Evolutionary conservation across 2,113 vertebrate species (phyloP), one percentile per base, ranked within the genome.

Genomic region (Notarius quadriscutis): DNA sequence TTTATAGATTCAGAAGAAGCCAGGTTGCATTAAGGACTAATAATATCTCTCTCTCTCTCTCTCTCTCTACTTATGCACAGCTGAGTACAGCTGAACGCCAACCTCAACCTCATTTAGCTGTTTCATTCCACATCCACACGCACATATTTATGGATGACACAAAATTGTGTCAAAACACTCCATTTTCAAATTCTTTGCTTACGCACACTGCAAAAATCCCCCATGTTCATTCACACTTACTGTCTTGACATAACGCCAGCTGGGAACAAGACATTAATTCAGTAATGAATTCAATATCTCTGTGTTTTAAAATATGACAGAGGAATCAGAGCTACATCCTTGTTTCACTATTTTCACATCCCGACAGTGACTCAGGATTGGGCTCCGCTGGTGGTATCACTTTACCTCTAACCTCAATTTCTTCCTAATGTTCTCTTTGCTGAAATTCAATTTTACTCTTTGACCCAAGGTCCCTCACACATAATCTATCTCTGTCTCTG

Each of bases 371-470:
- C 55, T 81, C 17, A 50, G 27, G 27, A 81, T 81, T 81, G 78
- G 55, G 18, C 15, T 81, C 78, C 60, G 78, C 55, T 81, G 55
- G 78, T 81, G 78, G 55, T 34, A 60, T 60, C 78, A 41, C 78
- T 9, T 27, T 58, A 81, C n/a, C n/a, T 41, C 55, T 34, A 81
- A 81, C 78, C 78, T 1, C 78, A 81, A 81, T 81, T 60, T 81
- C 78, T 81, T 81, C 17, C 55, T 58, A 81, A 81, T 81, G 78
- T 60, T 55, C 53, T 81, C 27, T 81, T 81, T 60, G 53, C 55
- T 81, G 78, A 60, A 58, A 81, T 81, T 81, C 78, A 58, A 81
- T 81, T 81, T 58, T 81, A 81, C 55, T 81, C 55, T 81, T 81
- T 58, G 55, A 81, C 78, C 55, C 78, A 57, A 60, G 78, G 78